A percentile compares a stretch with the other conserved stretches of the same genome.
phyloP scores from a whole-genome alignment of 2,113 vertebrate species.

The Propithecus coquereli region DNA sequence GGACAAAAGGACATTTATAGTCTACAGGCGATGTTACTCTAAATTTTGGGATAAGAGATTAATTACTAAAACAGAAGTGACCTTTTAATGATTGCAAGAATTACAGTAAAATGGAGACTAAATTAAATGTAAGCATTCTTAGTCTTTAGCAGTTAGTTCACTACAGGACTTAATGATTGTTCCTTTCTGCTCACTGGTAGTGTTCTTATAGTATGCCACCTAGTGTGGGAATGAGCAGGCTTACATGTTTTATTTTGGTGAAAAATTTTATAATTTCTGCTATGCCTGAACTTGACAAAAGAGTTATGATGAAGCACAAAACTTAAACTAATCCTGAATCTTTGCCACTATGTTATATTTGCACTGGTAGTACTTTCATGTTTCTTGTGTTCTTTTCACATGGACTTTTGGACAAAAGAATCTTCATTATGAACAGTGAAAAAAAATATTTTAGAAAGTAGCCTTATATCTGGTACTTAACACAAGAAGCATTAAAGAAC shows the following conservation, averaged over 20 bases:
- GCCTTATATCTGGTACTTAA: conserved; percentile 15
- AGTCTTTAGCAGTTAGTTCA: neutral
- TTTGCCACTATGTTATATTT: conserved; percentile 19
- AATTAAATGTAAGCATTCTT: neutral
- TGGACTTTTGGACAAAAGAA: conserved; percentile 32
- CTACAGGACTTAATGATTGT: neutral
- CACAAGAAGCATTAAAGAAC: conserved; percentile 22
- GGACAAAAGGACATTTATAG: conserved; percentile 23
- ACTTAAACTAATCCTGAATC: conserved; percentile 65
- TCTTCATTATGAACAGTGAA: conserved; percentile 15
- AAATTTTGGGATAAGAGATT: neutral
- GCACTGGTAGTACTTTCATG: neutral
- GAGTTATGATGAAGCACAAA: conserved; percentile 66
- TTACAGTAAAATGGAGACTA: neutral
- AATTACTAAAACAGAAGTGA: conserved; percentile 40
- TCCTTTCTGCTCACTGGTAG: conserved; percentile 24
- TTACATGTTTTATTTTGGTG: conserved; percentile 47
- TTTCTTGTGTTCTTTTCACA: conserved; percentile 37
- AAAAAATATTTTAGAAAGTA: conserved; percentile 42
- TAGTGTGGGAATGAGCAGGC: conserved; percentile 73
- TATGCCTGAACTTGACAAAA: conserved; percentile 60
- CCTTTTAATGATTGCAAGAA: neutral
- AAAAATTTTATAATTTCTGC: conserved; percentile 65
- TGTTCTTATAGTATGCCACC: conserved; percentile 74
- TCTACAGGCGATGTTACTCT: neutral